These are phyloP conservation scores for Megalopta genalis DNA, from an alignment of 1,140 invertebrate species.

Conservation along the genomic window DNA sequence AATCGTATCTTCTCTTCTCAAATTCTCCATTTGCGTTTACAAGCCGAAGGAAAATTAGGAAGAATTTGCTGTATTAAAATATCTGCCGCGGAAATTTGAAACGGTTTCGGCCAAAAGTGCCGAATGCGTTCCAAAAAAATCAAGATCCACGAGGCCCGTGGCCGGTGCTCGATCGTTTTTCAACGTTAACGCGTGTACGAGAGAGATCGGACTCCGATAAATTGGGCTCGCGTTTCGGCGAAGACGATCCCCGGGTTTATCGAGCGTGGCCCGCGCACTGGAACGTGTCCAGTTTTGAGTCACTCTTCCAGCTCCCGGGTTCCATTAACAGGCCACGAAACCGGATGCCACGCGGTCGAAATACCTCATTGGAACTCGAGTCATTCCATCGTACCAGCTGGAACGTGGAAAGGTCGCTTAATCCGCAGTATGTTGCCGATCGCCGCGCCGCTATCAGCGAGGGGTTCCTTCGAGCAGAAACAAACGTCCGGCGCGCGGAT, in stretches of 20 bases:
- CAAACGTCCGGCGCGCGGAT: slow-evolving; percentile 40
- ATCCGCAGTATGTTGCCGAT: slow-evolving; percentile 3
- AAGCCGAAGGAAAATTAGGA: too few species aligned
- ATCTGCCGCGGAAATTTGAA: too few species aligned
- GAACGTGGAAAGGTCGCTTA: background rate
- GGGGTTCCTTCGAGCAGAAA: slow-evolving; percentile 26
- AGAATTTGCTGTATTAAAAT: too few species aligned
- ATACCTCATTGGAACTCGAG: slow-evolving; percentile 38
- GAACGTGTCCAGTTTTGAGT: slow-evolving; percentile 40
- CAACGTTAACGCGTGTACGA: background rate
- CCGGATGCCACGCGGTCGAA: slow-evolving; percentile 31
- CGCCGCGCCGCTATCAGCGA: slow-evolving; percentile 18
- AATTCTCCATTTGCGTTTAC: too few species aligned
- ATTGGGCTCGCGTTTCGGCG: slow-evolving; percentile 15
- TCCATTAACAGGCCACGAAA: slow-evolving; percentile 37
- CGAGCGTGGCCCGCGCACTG: slow-evolving; percentile 22
- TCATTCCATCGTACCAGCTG: slow-evolving; percentile 1
- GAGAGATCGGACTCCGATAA: background rate
- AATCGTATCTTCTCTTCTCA: too few species aligned
- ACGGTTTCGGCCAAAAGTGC: too few species aligned
- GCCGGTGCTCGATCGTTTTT: background rate
- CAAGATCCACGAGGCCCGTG: too few species aligned
- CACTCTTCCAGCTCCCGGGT: slow-evolving; percentile 35
- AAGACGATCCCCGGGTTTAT: slow-evolving; percentile 22
- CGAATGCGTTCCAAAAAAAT: too few species aligned